Evolutionary conservation across 1,140 invertebrate genomes (phyloP).

Genomic region (Coenobita brevimanus): DNA sequence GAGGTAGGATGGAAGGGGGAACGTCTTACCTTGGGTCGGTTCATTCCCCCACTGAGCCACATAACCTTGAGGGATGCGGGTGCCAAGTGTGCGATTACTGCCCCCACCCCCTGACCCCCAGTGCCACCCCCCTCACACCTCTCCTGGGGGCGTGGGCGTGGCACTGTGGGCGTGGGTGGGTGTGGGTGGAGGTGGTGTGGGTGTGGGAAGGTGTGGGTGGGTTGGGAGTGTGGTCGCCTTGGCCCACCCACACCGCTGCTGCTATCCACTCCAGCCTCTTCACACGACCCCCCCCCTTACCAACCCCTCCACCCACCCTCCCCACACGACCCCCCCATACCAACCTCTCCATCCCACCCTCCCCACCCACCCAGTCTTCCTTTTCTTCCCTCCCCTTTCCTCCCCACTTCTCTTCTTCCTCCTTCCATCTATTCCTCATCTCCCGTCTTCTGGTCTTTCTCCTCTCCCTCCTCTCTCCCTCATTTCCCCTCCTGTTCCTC

Average conservation of each 20-base stretch:
- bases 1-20: too few species aligned
- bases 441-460: not conserved
- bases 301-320: too few species aligned
- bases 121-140: not conserved
- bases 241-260: not conserved
- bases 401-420: too few species aligned
- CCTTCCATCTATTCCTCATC: too few species aligned
- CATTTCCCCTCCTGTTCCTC: not conserved
- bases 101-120: not conserved
- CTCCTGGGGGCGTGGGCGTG: not conserved
- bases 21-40: constrained; percentile 4
- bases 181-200: not conserved
- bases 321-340: too few species aligned
- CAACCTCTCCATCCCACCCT: too few species aligned
- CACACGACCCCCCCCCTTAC: too few species aligned
- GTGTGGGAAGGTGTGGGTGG: not conserved
- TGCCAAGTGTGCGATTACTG: constrained; percentile 2
- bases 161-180: not conserved
- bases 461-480: not conserved
- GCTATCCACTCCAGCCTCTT: too few species aligned
- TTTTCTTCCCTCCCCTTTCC: too few species aligned
- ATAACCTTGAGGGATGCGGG: constrained; percentile 16
- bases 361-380: too few species aligned
- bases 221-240: not conserved
- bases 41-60: constrained; percentile 14